Evolutionary conservation across 2,797 vertebrate species (phyloP).

Genomic region (Myoxocephalus aenaeus): DNA sequence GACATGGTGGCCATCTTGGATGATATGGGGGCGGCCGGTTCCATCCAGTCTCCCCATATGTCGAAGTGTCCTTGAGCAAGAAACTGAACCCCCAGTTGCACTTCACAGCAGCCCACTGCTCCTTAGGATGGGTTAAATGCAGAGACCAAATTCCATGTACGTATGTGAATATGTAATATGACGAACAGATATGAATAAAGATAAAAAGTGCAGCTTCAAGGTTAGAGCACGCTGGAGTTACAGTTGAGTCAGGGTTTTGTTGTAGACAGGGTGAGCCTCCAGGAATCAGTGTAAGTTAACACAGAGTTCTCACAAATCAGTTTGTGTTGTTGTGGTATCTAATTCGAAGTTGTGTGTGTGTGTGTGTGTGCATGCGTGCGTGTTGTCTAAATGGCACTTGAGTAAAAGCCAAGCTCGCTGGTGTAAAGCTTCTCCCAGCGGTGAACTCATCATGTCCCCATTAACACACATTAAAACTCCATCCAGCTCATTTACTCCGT

Average conservation of each 20-base stretch:
- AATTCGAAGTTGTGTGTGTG: not conserved
- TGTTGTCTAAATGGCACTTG: slow-evolving; percentile 3
- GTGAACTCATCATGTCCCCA: slow-evolving; percentile 44
- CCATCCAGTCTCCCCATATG: too few species aligned
- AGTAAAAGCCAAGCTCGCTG: slow-evolving; percentile 21
- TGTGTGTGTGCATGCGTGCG: not conserved
- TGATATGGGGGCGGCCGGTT: too few species aligned
- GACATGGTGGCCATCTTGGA: not conserved
- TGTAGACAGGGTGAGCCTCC: not conserved
- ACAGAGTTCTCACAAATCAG: not conserved
- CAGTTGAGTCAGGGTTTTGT: too few species aligned
- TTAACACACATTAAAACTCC: slow-evolving; percentile 52
- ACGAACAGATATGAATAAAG: too few species aligned
- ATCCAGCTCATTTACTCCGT: slow-evolving; percentile 33
- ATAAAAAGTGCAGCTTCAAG: not conserved
- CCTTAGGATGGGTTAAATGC: too few species aligned
- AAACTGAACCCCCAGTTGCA: too few species aligned
- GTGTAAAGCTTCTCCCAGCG: slow-evolving; percentile 39
- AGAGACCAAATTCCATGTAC: too few species aligned
- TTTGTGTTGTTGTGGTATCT: not conserved
- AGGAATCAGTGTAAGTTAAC: not conserved
- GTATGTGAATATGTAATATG: too few species aligned
- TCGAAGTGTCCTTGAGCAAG: too few species aligned
- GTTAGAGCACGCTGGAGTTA: not conserved
- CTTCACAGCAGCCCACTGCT: too few species aligned